phyloP scores from a whole-genome alignment of 2,888 invertebrate genomes.

The Loripinus fragilis region DNA sequence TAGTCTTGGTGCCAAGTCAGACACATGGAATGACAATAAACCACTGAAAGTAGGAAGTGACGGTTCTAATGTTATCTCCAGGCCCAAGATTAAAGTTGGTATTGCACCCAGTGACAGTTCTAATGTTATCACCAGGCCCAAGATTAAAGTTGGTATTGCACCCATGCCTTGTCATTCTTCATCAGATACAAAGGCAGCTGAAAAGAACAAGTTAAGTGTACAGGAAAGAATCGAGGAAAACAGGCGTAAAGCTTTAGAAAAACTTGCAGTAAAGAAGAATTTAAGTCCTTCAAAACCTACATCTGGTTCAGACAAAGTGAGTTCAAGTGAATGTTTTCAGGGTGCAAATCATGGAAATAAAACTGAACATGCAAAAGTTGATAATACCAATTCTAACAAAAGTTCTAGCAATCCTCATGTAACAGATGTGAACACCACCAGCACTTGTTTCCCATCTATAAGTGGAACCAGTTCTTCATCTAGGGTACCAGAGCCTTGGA shows the following conservation, averaged over 20 bases:
- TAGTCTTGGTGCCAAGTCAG: too few relatives aligned
- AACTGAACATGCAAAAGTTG: too few relatives aligned
- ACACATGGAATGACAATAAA: not conserved
- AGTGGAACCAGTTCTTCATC: too few relatives aligned
- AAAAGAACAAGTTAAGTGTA: not conserved
- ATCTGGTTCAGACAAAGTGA: not conserved
- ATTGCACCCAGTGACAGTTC: not conserved
- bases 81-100: not conserved
- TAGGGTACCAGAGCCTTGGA: not conserved
- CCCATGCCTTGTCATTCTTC: not conserved
- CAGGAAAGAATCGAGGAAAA: slow-evolving; percentile 83
- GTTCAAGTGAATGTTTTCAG: too few relatives aligned
- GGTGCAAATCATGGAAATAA: not conserved
- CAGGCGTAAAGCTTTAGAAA: slow-evolving; percentile 83
- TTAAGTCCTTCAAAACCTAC: slow-evolving; percentile 38
- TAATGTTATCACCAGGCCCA: not conserved
- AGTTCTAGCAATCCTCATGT: too few relatives aligned
- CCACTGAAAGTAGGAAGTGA: not conserved
- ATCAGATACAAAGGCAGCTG: not conserved
- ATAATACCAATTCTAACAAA: too few relatives aligned
- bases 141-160: not conserved
- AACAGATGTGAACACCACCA: too few relatives aligned
- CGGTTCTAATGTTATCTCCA: not conserved
- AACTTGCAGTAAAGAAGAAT: slow-evolving; percentile 68
- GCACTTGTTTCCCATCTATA: too few relatives aligned